Evolutionary conservation across 1,140 invertebrate genomes (phyloP).

Genomic region (Rhopalosiphum maidis): DNA sequence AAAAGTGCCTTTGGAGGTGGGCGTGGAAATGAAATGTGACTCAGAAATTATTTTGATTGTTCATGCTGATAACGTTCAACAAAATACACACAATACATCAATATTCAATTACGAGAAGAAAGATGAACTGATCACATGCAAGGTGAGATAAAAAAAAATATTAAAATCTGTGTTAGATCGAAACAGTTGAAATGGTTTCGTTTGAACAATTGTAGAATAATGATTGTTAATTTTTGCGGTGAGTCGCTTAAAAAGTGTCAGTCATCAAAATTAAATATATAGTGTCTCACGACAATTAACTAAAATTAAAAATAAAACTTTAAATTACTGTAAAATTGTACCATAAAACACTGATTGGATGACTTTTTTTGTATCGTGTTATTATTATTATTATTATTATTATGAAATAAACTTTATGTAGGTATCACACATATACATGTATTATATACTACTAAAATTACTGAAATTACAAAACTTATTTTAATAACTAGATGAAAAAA

Average conservation of each 20-base stretch:
- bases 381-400: neutral
- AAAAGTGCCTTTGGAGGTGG: neutral
- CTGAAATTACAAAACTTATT: neutral
- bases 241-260: neutral
- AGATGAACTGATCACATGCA: neutral
- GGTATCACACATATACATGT: too few species aligned
- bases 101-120: neutral
- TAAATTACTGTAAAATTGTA: neutral
- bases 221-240: neutral
- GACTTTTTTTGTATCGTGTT: too few species aligned
- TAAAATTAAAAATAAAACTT: neutral
- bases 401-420: neutral
- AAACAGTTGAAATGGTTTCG: neutral
- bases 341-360: neutral
- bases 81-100: neutral
- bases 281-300: neutral
- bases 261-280: neutral
- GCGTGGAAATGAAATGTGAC: neutral
- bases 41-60: neutral
- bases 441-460: neutral
- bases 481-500: too few species aligned
- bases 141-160: neutral
- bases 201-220: neutral
- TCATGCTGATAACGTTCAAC: too few species aligned
- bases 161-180: neutral